These are phyloP conservation scores for Eudiplozoon nipponicum DNA, from an alignment of 2,888 invertebrate genomes.

Conservation along the genomic window DNA sequence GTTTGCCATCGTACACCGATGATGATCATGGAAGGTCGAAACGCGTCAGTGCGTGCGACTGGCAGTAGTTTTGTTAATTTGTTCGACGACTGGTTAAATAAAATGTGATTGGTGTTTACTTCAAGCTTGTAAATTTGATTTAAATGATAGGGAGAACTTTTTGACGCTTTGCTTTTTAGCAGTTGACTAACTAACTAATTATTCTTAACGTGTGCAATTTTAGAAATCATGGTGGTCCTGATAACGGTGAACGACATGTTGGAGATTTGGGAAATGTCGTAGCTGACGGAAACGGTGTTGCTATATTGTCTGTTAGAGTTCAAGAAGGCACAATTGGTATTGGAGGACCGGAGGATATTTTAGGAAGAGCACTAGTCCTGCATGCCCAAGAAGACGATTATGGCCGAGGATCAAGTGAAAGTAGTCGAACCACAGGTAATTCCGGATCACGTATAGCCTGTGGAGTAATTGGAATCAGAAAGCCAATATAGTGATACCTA, in stretches of 20 bases:
- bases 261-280: conserved; percentile 1
- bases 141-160: too few relatives aligned
- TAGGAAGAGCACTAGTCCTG: neutral
- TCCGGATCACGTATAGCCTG: conserved; percentile 1
- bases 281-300: neutral
- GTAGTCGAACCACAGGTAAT: neutral
- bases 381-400: neutral
- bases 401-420: neutral
- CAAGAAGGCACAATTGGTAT: neutral
- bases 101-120: too few relatives aligned
- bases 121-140: too few relatives aligned
- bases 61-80: too few relatives aligned
- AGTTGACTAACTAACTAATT: too few relatives aligned
- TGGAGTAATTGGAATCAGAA: conserved; percentile 2
- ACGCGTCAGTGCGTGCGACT: too few relatives aligned
- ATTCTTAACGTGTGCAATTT: neutral
- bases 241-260: neutral
- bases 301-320: neutral
- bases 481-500: neutral
- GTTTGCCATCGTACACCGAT: too few relatives aligned
- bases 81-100: too few relatives aligned
- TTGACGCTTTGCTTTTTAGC: too few relatives aligned
- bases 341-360: neutral
- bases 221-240: neutral
- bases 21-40: too few relatives aligned